A percentile compares a stretch with the other conserved stretches of the same genome.
Evolutionary conservation across 2,797 vertebrate genomes (phyloP).

Genomic region (Echiichthys vipera): DNA sequence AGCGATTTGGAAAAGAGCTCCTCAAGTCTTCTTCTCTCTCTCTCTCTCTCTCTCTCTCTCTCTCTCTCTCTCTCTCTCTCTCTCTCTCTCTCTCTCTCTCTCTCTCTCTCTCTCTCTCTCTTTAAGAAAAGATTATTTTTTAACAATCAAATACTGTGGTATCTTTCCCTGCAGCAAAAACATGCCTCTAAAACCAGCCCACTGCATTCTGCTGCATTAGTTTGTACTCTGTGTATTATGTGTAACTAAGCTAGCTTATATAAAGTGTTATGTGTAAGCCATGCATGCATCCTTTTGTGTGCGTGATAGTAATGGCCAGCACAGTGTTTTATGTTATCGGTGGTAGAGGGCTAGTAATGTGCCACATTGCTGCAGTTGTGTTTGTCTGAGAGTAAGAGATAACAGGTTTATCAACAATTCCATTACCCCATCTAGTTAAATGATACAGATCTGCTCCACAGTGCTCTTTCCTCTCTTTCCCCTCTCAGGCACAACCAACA

Average conservation of each 20-base stretch:
- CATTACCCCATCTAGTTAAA: slow-evolving; percentile 70
- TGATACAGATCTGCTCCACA: slow-evolving; percentile 70
- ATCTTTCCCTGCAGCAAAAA: slow-evolving; percentile 3
- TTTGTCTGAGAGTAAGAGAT: slow-evolving; percentile 69
- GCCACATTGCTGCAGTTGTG: slow-evolving; percentile 34
- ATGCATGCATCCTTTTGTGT: slow-evolving; percentile 27
- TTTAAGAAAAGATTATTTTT: too few species aligned
- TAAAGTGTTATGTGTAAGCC: slow-evolving; percentile 5
- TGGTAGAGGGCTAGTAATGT: slow-evolving; percentile 54
- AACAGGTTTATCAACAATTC: slow-evolving; percentile 73
- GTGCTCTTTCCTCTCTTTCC: slow-evolving; percentile 32
- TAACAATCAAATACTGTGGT: not conserved
- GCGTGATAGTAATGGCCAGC: slow-evolving; percentile 21
- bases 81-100: too few species aligned
- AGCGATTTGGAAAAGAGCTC: too few species aligned
- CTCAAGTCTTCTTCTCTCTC: too few species aligned
- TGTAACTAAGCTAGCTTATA: slow-evolving; percentile 31
- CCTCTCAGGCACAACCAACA: slow-evolving; percentile 8
- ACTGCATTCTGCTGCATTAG: slow-evolving; percentile 16
- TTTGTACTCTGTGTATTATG: not conserved
- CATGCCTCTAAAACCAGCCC: not conserved
- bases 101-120: too few species aligned
- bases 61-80: too few species aligned
- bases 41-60: too few species aligned
- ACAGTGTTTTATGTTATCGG: slow-evolving; percentile 57